A percentile compares a stretch with the other conserved stretches of the same genome.
These are phyloP conservation scores for Dryoscopus gambensis DNA, from an alignment of 2,113 vertebrate genomes.

Conservation along the genomic window DNA sequence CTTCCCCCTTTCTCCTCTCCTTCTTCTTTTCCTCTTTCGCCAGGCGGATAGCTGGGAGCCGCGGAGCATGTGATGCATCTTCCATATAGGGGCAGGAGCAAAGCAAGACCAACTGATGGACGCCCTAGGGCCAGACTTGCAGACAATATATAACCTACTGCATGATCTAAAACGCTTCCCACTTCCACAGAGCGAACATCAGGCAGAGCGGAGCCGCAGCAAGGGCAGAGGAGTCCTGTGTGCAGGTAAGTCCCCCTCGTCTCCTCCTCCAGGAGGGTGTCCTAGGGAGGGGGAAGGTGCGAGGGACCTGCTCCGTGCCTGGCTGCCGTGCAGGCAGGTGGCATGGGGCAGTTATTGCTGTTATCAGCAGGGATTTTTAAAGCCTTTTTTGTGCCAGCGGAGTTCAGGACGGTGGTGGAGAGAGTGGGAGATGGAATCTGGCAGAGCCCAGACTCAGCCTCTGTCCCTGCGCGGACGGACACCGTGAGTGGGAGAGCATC, in stretches of 20 bases:
- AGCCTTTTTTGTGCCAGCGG: background rate
- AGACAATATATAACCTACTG: constrained; percentile 73
- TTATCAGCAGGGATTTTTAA: background rate
- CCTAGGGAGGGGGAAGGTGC: background rate
- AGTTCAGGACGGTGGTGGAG: background rate
- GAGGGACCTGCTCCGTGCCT: background rate
- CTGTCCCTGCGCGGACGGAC: background rate
- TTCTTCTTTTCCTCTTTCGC: constrained; percentile 9
- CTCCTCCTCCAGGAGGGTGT: background rate
- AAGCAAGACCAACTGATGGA: constrained; percentile 67
- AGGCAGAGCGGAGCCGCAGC: constrained; percentile 1
- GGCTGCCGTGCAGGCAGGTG: background rate
- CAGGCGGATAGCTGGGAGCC: constrained; percentile 65
- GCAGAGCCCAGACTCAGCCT: background rate
- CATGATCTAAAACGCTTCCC: constrained; percentile 62
- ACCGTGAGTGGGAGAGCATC: background rate
- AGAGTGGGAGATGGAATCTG: background rate
- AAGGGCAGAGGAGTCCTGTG: background rate
- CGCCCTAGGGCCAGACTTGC: constrained; percentile 73
- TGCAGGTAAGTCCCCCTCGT: constrained; percentile 15
- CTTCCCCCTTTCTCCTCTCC: background rate
- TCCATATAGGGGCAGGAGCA: constrained; percentile 71
- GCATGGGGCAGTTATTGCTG: background rate
- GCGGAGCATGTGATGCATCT: constrained; percentile 67
- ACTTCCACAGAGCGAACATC: constrained; percentile 49